Percentiles rank a stretch among this genome's conserved stretches.
phyloP scores from a whole-genome alignment of 2,113 vertebrate species.

The Scatophagus argus region DNA sequence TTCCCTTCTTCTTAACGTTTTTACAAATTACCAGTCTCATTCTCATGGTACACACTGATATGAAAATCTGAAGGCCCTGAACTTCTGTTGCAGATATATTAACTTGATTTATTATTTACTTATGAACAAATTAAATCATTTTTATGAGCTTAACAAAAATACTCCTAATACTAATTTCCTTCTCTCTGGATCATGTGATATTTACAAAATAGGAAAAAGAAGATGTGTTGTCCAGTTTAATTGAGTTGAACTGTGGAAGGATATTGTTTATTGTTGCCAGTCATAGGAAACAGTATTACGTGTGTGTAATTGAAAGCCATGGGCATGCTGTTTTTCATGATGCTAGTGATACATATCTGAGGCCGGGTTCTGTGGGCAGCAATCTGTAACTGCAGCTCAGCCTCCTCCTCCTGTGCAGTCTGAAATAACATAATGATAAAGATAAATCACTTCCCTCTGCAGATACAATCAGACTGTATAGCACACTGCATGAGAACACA shows the following conservation, averaged over 20 bases:
- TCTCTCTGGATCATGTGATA: not conserved
- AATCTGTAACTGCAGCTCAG: slow-evolving; percentile 5
- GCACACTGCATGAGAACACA: not conserved
- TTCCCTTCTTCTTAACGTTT: not conserved
- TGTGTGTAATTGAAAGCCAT: slow-evolving; percentile 30
- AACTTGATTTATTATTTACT: not conserved
- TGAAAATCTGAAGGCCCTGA: not conserved
- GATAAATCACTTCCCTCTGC: slow-evolving; percentile 52
- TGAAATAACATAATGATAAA: slow-evolving; percentile 43
- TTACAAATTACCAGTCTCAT: not conserved
- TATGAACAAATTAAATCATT: slow-evolving; percentile 19
- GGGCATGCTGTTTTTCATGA: not conserved
- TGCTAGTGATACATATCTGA: slow-evolving; percentile 13
- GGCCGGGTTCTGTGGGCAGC: slow-evolving; percentile 27
- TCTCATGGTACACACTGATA: not conserved
- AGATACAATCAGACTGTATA: slow-evolving; percentile 27
- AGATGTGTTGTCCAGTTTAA: not conserved
- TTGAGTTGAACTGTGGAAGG: not conserved
- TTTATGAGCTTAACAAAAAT: not conserved
- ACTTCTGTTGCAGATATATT: slow-evolving; percentile 6
- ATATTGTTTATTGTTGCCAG: slow-evolving; percentile 3
- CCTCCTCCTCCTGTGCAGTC: slow-evolving; percentile 29
- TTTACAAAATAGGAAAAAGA: slow-evolving; percentile 16
- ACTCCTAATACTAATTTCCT: not conserved
- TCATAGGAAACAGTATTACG: slow-evolving; percentile 18